Conservation (phyloP, 2,797 vertebrate genomes). For the Labroides dimidiatus region DNA sequence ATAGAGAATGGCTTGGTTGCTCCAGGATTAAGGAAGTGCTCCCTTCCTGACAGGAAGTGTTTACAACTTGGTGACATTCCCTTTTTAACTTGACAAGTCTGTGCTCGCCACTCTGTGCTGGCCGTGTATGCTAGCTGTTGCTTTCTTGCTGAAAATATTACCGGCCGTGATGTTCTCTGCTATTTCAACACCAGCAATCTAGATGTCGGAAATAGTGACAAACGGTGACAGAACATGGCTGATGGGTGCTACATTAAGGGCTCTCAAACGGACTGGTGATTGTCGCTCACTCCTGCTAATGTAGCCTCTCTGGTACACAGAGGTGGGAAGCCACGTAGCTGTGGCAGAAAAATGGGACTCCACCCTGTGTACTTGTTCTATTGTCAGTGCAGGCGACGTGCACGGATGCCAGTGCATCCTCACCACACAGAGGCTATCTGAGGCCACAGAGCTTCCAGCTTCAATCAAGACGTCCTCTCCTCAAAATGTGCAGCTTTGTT, state of each 20-base stretch:
- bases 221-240: slow-evolving; percentile 29
- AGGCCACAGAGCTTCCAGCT: slow-evolving; percentile 67
- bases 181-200: slow-evolving; percentile 39
- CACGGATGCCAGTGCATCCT: slow-evolving; percentile 36
- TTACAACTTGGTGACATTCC: slow-evolving; percentile 87
- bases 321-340: slow-evolving; percentile 62
- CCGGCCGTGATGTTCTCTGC: slow-evolving; percentile 46
- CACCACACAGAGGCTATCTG: slow-evolving; percentile 61
- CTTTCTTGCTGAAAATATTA: slow-evolving; percentile 54
- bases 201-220: slow-evolving; percentile 52
- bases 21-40: slow-evolving; percentile 87
- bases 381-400: slow-evolving; percentile 48
- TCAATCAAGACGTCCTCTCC: slow-evolving; percentile 59
- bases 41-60: slow-evolving; percentile 89
- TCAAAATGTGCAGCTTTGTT: slow-evolving; percentile 51
- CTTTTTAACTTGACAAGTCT: slow-evolving; percentile 84
- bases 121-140: slow-evolving; percentile 57
- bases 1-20: slow-evolving; percentile 75
- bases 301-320: slow-evolving; percentile 31
- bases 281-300: slow-evolving; percentile 22
- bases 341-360: slow-evolving; percentile 48
- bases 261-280: slow-evolving; percentile 16
- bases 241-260: slow-evolving; percentile 10
- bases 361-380: slow-evolving; percentile 50
- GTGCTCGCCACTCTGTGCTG: slow-evolving; percentile 66